Evolutionary conservation across 1,140 invertebrate species (phyloP), one percentile per base, ranked within the genome.

Genomic region (Psilanteris sp.): DNA sequence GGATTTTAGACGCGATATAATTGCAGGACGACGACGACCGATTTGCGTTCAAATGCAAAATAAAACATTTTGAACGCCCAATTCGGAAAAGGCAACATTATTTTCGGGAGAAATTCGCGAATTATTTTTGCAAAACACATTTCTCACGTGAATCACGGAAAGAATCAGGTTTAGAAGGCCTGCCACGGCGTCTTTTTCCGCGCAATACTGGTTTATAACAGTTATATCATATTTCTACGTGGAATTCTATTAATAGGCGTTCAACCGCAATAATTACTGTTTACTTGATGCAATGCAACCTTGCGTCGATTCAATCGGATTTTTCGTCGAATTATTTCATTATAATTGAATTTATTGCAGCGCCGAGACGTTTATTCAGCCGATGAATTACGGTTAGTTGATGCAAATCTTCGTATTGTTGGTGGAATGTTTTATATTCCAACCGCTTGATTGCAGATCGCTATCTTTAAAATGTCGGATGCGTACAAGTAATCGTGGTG

Each of bases 231-330:
- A 55, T 71, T 31, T 15, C 31, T 31, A 4, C 26, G 7, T 14
- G 8, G n/a, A 36, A 31, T 15, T 7, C 55, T 72, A 62, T 72
- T 72, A 72, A 72, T 72, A 72, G 68, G 16, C 24, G 22, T 48
- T 41, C 41, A 44, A 37, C 62, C 39, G 31, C 24, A 13, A 48
- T 72, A 72, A 71, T 62, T 62, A 39, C 57, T 72, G 48, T 72
- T 72, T 72, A 48, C 39, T 16, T 48, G n/a, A 29, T 46, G 18
- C 22, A 72, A 72, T 72, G 1, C 48, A 62, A 34, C 67, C 67
- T 72, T 72, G 67, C 44, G 11, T 20, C 9, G 1, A 6, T n/a
- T 8, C 8, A 52, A 31, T 57, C 4, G 14, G 8, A 50, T 52
- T 59, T 54, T 61, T 36, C 24, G 29, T 14, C 31, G 20, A 57